phyloP scores from a whole-genome alignment of 2,888 invertebrate genomes.

The Prenolepis imparis region DNA sequence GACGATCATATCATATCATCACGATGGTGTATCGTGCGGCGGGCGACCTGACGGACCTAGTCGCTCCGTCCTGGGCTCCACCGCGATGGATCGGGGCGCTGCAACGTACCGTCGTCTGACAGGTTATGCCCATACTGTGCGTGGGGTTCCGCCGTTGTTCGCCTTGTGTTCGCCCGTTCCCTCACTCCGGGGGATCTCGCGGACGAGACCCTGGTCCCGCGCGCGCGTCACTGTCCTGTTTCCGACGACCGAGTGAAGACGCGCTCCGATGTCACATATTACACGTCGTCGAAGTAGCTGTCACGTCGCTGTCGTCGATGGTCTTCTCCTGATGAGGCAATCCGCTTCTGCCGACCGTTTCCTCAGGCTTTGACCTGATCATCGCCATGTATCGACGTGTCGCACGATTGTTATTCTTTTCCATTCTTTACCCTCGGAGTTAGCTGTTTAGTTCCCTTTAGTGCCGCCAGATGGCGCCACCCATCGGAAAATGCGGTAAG shows the following conservation, averaged over 20 bases:
- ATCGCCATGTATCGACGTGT: not conserved
- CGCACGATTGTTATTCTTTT: not conserved
- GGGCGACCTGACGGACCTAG: constrained; percentile 45
- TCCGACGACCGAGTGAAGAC: constrained; percentile 16
- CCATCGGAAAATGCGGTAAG: not conserved
- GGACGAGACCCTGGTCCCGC: constrained; percentile 13
- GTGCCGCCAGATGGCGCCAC: not conserved
- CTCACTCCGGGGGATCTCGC: not conserved
- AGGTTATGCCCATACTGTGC: constrained; percentile 69
- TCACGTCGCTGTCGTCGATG: not conserved
- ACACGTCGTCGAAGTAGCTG: not conserved
- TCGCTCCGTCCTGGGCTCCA: constrained; percentile 41
- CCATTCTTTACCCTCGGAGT: not conserved
- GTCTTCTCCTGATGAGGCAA: not conserved
- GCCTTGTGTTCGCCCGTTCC: not conserved
- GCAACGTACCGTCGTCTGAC: constrained; percentile 24
- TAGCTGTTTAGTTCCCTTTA: not conserved
- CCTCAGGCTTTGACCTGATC: not conserved
- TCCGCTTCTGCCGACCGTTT: not conserved
- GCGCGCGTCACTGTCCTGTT: constrained; percentile 8
- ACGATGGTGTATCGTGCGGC: not conserved
- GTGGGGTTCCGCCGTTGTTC: constrained; percentile 2
- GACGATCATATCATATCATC: constrained; percentile 30
- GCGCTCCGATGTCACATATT: not conserved
- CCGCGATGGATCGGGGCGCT: constrained; percentile 19